Evolutionary conservation across 2,888 invertebrate genomes (phyloP), one percentile per base, ranked within the genome.

Genomic region (Glyphotaelius pellucidus): DNA sequence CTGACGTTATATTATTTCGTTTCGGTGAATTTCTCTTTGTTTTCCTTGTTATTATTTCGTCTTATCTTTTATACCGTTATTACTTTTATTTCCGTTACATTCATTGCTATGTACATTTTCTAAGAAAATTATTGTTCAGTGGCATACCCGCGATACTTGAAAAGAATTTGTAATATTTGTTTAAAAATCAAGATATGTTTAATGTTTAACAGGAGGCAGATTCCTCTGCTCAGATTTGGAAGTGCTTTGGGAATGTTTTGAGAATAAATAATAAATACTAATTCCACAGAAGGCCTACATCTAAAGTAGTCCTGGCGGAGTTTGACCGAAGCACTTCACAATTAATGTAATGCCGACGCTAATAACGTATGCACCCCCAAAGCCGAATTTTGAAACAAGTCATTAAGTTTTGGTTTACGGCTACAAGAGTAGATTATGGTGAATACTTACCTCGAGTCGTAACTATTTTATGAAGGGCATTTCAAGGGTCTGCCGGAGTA

Each of bases 391-490:
- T n/a, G 42, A 86, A 86, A 25, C 86, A 42, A 86, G 38, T 42
- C 86, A 42, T 86, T 67, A 67, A 67, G 42, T 42, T 86, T 86
- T 86, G 42, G 42, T 86, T 86, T 42, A 86, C 47, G 42, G 30
- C 86, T 85, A 38, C 35, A n/a, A 85, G 35, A 85, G 85, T 85
- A 85, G 35, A 67, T 67, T 85, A 38, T 38, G 32, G 38, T 35
- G n/a, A 86, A 15, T 86, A 15, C 86, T 86, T 86, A 42, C 42
- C 38, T 35, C 35, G 42, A 86, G 86, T 86, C 35, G 86, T 86
- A 42, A 86, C 42, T 86, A 86, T 86, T 86, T 86, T 86, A 86
- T 86, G 86, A 47, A 47, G 47, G n/a, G 3, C n/a, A 35, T 42
- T 86, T 86, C 47, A 47, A 19, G 35, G 85, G 35, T 85, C 85